Conservation (phyloP, 1,140 invertebrate species). For the Dinothrombium tinctorium region DNA sequence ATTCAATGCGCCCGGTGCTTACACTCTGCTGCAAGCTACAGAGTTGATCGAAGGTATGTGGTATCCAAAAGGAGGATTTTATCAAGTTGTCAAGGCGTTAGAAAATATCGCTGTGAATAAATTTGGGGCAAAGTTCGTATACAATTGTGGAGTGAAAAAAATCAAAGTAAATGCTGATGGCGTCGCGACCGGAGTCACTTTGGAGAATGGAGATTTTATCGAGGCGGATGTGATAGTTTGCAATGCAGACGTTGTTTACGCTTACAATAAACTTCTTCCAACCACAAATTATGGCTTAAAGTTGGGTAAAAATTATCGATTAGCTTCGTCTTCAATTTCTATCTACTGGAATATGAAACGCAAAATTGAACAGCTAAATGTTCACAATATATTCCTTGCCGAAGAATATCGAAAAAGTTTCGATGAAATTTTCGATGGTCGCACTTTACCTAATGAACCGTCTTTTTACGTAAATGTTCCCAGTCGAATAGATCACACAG, state of each 20-base stretch:
- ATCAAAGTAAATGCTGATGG: neutral
- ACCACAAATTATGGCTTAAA: neutral
- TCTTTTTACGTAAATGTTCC: constrained; percentile 2
- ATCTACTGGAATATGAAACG: neutral
- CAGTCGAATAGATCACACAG: neutral
- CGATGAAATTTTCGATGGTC: neutral
- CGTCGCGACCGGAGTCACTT: neutral
- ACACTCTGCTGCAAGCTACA: neutral
- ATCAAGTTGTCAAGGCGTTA: neutral
- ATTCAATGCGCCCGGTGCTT: neutral
- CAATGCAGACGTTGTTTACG: neutral
- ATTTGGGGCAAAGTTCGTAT: neutral
- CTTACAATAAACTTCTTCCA: neutral
- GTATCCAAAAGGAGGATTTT: constrained; percentile 1
- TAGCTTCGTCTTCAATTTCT: neutral
- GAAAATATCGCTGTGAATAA: neutral
- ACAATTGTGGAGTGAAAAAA: neutral
- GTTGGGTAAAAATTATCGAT: neutral
- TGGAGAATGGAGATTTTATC: neutral
- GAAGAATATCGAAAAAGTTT: neutral
- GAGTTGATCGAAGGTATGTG: neutral
- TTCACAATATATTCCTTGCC: neutral
- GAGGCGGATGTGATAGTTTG: neutral
- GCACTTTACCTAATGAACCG: neutral
- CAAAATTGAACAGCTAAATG: neutral